These are phyloP conservation scores for Parascotia fuliginaria DNA, from an alignment of 2,888 invertebrate genomes.

Conservation along the genomic window DNA sequence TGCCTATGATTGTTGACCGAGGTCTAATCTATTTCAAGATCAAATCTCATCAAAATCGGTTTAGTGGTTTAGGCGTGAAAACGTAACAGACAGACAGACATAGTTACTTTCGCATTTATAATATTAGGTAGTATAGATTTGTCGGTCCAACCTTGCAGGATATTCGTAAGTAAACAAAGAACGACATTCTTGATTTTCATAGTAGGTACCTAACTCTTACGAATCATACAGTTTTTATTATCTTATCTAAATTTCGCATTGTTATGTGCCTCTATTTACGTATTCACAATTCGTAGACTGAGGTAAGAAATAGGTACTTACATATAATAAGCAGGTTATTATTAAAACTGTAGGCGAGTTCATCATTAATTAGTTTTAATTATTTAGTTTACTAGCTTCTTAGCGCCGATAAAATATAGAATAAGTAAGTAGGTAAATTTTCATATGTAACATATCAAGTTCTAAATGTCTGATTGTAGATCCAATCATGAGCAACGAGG, in stretches of 20 bases:
- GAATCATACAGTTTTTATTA: conserved; percentile 28
- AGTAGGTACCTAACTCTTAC: background rate
- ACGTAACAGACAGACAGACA: no score
- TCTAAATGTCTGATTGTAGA: background rate
- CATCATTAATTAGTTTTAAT: background rate
- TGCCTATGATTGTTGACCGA: no score
- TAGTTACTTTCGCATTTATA: no score
- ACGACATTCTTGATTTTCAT: conserved; percentile 10
- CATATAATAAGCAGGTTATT: background rate
- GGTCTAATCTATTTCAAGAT: no score
- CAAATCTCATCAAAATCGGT: no score
- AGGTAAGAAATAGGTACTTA: conserved; percentile 3
- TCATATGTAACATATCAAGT: no score
- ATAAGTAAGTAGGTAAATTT: no score
- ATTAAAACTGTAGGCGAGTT: background rate
- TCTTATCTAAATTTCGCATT: conserved; percentile 31
- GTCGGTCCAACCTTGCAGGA: conserved; percentile 24
- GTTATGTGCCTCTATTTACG: conserved; percentile 28
- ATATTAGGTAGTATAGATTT: no score
- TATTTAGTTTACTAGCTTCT: background rate
- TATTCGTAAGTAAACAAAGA: conserved; percentile 24
- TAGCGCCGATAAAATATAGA: no score
- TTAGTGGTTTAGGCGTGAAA: no score
- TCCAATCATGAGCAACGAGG: background rate
- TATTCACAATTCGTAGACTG: conserved; percentile 23